Evolutionary conservation across 2,888 invertebrate species (phyloP).

Genomic region (Balanococcus diminutus): DNA sequence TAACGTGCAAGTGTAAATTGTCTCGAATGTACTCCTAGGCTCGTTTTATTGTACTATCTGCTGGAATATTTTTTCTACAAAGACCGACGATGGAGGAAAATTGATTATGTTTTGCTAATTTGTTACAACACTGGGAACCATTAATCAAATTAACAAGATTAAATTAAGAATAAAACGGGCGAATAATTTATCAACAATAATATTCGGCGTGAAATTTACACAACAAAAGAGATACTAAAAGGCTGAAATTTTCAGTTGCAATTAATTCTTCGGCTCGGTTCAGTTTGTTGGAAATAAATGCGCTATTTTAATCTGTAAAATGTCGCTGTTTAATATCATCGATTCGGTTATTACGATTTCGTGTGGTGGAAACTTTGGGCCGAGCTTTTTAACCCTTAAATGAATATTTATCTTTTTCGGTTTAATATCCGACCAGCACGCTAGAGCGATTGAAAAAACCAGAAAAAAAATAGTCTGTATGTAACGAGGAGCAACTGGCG

Average conservation of each 20-base stretch:
- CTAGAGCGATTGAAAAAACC: slow-evolving; percentile 13
- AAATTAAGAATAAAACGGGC: slow-evolving; percentile 40
- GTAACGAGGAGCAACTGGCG: background rate
- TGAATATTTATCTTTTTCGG: slow-evolving; percentile 33
- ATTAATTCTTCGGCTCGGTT: background rate
- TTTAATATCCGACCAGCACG: slow-evolving; percentile 2
- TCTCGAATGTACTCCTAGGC: background rate
- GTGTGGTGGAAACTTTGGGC: background rate
- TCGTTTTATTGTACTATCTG: background rate
- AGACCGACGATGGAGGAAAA: background rate
- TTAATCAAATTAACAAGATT: slow-evolving; percentile 43
- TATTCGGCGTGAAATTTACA: slow-evolving; percentile 3
- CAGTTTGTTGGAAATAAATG: background rate
- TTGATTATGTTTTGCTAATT: slow-evolving; percentile 40
- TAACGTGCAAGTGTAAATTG: background rate
- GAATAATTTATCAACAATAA: slow-evolving; percentile 44
- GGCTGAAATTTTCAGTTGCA: background rate
- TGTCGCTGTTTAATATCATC: slow-evolving; percentile 18
- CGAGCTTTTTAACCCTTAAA: slow-evolving; percentile 11
- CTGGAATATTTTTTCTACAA: background rate
- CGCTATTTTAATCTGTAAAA: slow-evolving; percentile 19
- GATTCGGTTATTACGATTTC: slow-evolving; percentile 21
- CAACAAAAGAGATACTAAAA: slow-evolving; percentile 34
- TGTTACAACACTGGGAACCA: slow-evolving; percentile 20
- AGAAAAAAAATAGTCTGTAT: too few species aligned